Evolutionary conservation across 1,140 invertebrate genomes (phyloP), one percentile per base, ranked within the genome.

Genomic region (Diabrotica undecimpunctata): DNA sequence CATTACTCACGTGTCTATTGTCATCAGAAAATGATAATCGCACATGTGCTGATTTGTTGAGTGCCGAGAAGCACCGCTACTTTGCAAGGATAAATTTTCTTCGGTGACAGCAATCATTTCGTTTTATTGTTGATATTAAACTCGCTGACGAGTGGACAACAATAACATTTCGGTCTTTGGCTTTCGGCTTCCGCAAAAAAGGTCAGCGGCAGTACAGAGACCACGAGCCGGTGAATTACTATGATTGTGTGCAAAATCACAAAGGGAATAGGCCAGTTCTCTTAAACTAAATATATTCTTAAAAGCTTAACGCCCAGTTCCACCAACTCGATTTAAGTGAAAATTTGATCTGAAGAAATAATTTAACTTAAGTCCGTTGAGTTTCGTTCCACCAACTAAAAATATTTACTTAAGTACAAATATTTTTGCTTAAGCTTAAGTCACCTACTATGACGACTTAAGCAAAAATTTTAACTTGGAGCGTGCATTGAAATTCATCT

Each of bases 1-100:
- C 41, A 46, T 46, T 46, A 46, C 41, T 46, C 41, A 46, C 41
- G n/a, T 46, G 41, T 46, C 41, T 46, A 46, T 46, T 46, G 41
- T 46, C 8, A 8, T 46, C 41, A 46, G 41, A 46, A 46, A 46
- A 46, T 46, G 41, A 46, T 46, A 46, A 46, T n/a, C 41, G n/a
- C 25, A 25, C 4, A 25, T 25, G 25, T 46, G 41, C 5, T 46
- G 41, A 46, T 46, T 46, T 46, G 41, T 46, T 5, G 41, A 46
- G 41, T 46, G 41, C n/a, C 41, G 41, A n/a, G 41, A n/a, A 46
- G 8, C 8, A 46, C 41, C 41, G 41, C 41, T 46, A 46, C 41
- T 46, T 46, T n/a, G 41, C n/a, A 46, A 10, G n/a, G n/a, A 46
- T 46, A 46, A 46, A 46, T 46, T 46, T 46, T n/a, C 8, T 46